phyloP scores from a whole-genome alignment of 2,888 invertebrate species.

The Harpalus rubripes region DNA sequence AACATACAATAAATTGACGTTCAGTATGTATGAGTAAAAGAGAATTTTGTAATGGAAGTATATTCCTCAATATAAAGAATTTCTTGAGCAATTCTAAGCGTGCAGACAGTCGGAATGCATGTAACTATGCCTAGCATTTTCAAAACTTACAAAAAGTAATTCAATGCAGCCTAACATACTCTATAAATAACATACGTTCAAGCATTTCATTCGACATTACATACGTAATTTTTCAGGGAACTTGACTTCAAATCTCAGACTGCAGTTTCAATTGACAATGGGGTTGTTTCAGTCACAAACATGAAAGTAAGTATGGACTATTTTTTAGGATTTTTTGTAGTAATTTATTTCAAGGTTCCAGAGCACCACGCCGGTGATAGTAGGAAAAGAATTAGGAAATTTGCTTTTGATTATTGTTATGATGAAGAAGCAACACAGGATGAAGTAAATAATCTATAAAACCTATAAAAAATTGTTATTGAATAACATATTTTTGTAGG shows the following conservation, averaged over 20 bases:
- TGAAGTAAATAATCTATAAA: constrained; percentile 75
- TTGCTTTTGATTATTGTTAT: constrained; percentile 84
- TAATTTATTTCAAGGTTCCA: constrained; percentile 78
- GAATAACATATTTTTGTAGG: constrained; percentile 74
- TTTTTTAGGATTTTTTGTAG: neutral
- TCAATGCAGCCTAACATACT: constrained; percentile 14
- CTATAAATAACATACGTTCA: constrained; percentile 27
- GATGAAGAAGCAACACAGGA: constrained; percentile 79
- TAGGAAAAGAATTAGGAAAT: constrained; percentile 81
- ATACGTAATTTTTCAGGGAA: constrained; percentile 73
- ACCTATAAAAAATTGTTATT: neutral
- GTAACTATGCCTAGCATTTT: constrained; percentile 36
- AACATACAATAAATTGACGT: neutral
- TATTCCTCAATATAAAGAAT: neutral
- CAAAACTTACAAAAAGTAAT: constrained; percentile 46
- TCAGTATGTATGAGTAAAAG: neutral
- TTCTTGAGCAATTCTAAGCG: neutral
- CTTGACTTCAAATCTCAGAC: constrained; percentile 74
- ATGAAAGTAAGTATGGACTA: constrained; percentile 78
- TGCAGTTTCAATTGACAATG: constrained; percentile 78
- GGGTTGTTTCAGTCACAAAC: constrained; percentile 81
- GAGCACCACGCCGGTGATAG: constrained; percentile 84
- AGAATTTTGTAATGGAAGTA: neutral
- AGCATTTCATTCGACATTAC: constrained; percentile 19
- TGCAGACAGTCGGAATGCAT: constrained; percentile 32